Conservation (phyloP, 1,140 invertebrate genomes). For the Sycophaga agraensis region DNA sequence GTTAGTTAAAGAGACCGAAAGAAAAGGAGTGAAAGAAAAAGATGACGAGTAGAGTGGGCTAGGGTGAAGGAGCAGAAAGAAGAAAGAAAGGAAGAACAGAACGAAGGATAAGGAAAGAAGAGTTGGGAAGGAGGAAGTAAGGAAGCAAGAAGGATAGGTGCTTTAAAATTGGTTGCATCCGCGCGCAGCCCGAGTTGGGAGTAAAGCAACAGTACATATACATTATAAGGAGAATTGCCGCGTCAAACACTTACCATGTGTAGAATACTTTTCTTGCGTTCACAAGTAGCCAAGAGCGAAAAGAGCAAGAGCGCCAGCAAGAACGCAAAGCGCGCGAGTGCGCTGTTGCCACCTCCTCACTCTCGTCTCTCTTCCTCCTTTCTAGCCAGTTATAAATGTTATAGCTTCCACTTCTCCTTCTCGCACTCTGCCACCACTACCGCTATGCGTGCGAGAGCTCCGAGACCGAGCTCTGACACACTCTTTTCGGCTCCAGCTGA, state of each 20-base stretch:
- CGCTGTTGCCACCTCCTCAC: conserved; percentile 49
- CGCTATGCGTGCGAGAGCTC: no score
- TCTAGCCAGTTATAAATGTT: conserved; percentile 33
- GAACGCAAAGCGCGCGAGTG: conserved; percentile 34
- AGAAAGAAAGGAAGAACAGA: not conserved
- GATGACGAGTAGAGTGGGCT: not conserved
- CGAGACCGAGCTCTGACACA: conserved; percentile 15
- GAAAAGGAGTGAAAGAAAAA: no score
- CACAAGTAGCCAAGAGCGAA: not conserved
- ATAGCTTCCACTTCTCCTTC: not conserved
- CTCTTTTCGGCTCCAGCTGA: conserved; percentile 42
- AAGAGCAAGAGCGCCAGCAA: not conserved
- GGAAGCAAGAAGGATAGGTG: not conserved
- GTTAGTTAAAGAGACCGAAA: no score
- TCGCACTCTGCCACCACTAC: conserved; percentile 24
- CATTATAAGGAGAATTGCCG: not conserved
- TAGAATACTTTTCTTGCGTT: conserved; percentile 28
- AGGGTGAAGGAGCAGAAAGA: not conserved
- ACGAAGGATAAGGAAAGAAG: no score
- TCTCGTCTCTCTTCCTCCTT: conserved; percentile 31
- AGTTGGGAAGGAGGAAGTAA: not conserved
- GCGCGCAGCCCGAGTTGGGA: not conserved
- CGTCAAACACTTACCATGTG: conserved; percentile 29
- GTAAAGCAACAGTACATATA: no score
- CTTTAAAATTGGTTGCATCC: conserved; percentile 10